Evolutionary conservation across 1,140 invertebrate genomes (phyloP).

Genomic region (Philopotamus ludificatus): DNA sequence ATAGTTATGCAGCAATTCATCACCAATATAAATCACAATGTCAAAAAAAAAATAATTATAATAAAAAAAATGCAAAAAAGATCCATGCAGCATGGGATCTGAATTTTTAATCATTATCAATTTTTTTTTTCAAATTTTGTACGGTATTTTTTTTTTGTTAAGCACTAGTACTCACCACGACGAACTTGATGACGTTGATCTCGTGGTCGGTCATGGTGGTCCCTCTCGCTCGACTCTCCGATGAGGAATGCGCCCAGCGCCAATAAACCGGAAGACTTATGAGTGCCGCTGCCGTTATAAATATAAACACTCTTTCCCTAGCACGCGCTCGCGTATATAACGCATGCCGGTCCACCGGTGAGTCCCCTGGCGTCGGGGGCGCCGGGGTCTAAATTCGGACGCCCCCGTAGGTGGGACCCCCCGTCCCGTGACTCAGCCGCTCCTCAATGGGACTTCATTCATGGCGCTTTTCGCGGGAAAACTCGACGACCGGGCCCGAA

Average conservation of each 20-base stretch:
- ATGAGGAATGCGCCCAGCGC: conserved; percentile 14
- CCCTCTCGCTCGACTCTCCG: background rate
- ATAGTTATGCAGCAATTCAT: too few species aligned
- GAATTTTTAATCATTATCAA: too few species aligned
- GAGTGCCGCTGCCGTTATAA: conserved; percentile 5
- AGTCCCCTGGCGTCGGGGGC: background rate
- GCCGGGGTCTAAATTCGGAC: background rate
- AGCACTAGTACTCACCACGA: conserved; percentile 18
- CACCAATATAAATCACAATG: too few species aligned
- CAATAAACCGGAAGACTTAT: conserved; percentile 15
- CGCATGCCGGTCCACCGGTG: background rate
- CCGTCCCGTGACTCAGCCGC: too few species aligned
- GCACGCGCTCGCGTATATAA: background rate
- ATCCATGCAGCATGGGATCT: too few species aligned
- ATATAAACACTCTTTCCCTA: background rate
- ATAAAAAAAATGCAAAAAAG: too few species aligned
- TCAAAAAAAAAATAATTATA: too few species aligned
- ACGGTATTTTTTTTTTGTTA: too few species aligned
- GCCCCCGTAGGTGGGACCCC: background rate
- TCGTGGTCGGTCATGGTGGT: conserved; percentile 9
- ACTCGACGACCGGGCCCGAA: too few species aligned
- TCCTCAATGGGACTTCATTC: too few species aligned
- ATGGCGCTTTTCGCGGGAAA: background rate
- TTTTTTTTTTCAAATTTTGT: too few species aligned
- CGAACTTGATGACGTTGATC: conserved; percentile 25